These are phyloP conservation scores for Spilogale gracilis DNA, from an alignment of 2,113 vertebrate species.

Conservation along the genomic window DNA sequence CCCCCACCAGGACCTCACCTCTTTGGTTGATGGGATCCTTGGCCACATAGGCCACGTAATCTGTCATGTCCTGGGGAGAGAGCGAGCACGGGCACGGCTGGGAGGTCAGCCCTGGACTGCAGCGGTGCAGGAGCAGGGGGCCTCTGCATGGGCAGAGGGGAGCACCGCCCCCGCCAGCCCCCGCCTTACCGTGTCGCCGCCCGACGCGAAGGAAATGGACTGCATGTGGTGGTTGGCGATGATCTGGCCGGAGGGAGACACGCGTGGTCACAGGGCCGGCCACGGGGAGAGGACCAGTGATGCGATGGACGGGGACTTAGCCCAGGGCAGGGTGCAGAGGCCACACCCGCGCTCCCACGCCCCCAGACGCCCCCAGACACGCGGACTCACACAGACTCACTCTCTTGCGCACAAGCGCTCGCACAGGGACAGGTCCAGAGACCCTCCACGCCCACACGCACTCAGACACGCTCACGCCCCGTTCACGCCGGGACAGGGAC, in stretches of 20 bases:
- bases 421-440: not conserved
- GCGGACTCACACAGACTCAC: not conserved
- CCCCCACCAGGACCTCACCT: slow-evolving; percentile 83
- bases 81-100: accelerated
- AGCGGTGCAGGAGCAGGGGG: not conserved
- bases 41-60: slow-evolving; percentile 91
- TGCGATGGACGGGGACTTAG: accelerated
- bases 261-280: not conserved
- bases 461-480: not conserved
- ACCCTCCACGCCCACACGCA: not conserved
- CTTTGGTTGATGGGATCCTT: slow-evolving; percentile 92
- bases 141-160: not conserved
- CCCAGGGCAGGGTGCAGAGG: slow-evolving; percentile 11
- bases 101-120: too few species aligned
- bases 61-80: slow-evolving; percentile 91
- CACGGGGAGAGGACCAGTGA: accelerated
- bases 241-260: slow-evolving; percentile 88
- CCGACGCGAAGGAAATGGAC: slow-evolving; percentile 97
- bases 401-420: too few species aligned
- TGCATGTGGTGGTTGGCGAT: slow-evolving; percentile 98
- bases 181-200: slow-evolving; percentile 96
- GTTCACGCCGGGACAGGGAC: too few species aligned
- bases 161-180: accelerated
- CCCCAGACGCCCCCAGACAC: not conserved
- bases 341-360: not conserved